Percentiles rank a stretch among this genome's conserved stretches.
Conservation (phyloP, 2,888 invertebrate genomes). For the Eupithecia subumbrata region DNA sequence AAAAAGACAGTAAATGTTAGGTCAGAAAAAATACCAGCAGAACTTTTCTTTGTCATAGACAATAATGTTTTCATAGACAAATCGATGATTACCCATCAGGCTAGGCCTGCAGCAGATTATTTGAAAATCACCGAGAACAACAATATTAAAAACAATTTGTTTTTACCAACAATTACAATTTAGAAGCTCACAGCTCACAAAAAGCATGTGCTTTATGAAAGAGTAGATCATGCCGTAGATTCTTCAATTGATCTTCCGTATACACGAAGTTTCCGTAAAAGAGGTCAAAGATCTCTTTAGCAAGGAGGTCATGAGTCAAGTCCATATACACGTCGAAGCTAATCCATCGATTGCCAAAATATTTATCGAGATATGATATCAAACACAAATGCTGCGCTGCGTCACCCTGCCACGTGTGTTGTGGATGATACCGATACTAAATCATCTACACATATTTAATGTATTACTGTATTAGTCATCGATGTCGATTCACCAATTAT, state of each 20-base stretch:
- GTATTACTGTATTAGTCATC: background rate
- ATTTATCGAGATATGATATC: conserved; percentile 4
- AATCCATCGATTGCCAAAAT: background rate
- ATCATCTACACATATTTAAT: background rate
- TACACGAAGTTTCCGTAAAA: background rate
- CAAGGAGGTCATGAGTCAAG: background rate
- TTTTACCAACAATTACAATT: background rate
- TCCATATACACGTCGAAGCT: background rate
- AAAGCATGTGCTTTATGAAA: background rate
- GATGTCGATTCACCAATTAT: background rate
- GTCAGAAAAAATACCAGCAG: background rate
- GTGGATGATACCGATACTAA: background rate
- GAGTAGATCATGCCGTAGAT: background rate
- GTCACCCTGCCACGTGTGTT: background rate
- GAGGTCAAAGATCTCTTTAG: background rate
- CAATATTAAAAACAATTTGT: background rate
- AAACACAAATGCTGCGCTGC: background rate
- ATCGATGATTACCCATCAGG: background rate
- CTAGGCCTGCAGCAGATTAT: background rate
- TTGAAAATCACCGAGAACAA: background rate
- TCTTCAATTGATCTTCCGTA: background rate
- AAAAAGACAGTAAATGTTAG: background rate
- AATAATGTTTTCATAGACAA: background rate
- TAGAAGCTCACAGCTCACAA: background rate
- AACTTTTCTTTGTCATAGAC: background rate